phyloP scores from a whole-genome alignment of 2,113 vertebrate species.

The Festucalex cinctus region DNA sequence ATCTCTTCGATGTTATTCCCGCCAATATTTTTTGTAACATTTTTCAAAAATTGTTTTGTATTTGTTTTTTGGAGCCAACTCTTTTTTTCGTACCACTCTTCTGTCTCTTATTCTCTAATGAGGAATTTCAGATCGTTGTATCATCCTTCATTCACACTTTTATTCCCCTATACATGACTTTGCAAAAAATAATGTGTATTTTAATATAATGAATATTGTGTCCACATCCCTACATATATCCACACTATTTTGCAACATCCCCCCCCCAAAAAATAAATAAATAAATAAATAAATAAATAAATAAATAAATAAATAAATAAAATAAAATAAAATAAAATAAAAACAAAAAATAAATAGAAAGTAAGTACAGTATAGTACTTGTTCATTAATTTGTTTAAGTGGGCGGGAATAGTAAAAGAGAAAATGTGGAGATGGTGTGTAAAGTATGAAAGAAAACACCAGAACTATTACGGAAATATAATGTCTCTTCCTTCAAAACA shows the following conservation, averaged over 20 bases:
- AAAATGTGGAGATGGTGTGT: constrained; percentile 11
- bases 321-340: no score
- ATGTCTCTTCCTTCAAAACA: constrained; percentile 6
- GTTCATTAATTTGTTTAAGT: not conserved
- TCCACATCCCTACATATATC: no score
- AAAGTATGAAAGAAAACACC: not conserved
- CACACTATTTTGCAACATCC: not conserved
- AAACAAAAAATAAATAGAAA: not conserved
- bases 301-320: not conserved
- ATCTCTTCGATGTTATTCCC: no score
- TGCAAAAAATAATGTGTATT: not conserved
- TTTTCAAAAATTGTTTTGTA: no score
- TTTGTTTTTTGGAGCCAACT: no score
- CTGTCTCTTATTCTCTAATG: no score
- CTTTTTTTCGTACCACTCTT: no score
- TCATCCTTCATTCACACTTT: no score
- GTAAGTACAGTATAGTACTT: not conserved
- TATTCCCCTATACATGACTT: not conserved
- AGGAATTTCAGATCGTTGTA: no score
- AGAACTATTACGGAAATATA: not conserved
- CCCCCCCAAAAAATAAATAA: no score
- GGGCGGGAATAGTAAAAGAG: not conserved
- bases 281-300: not conserved
- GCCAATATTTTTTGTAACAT: no score
- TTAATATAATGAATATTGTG: not conserved